Conservation (phyloP, 2,797 vertebrate species). For the Melanotaenia pygmaea region DNA sequence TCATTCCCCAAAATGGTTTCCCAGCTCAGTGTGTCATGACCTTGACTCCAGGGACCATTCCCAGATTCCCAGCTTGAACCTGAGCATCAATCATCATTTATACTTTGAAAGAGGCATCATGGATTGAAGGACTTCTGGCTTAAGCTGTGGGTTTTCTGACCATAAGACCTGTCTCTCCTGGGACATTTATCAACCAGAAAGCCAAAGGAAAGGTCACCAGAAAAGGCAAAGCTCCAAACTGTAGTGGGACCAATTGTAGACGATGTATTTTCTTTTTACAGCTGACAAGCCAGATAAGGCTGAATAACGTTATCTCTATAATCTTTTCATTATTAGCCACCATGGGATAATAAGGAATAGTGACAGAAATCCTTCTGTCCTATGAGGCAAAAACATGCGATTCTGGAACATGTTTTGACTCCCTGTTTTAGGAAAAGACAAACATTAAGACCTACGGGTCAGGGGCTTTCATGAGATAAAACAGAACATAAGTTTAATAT, state of each 20-base stretch:
- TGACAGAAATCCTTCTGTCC: slow-evolving; percentile 47
- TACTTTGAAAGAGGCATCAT: slow-evolving; percentile 45
- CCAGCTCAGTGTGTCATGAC: slow-evolving; percentile 63
- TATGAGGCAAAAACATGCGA: slow-evolving; percentile 25
- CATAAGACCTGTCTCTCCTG: slow-evolving; percentile 40
- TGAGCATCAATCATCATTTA: slow-evolving; percentile 70
- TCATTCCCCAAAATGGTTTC: slow-evolving; percentile 56
- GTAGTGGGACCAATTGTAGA: slow-evolving; percentile 33
- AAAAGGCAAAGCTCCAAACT: slow-evolving; percentile 57
- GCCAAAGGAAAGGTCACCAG: slow-evolving; percentile 33
- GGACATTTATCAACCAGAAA: slow-evolving; percentile 59
- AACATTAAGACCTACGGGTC: slow-evolving; percentile 33
- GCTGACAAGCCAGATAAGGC: slow-evolving; percentile 55
- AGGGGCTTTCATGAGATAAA: slow-evolving; percentile 54
- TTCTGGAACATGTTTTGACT: slow-evolving; percentile 38
- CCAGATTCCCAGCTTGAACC: slow-evolving; percentile 55
- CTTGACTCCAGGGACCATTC: slow-evolving; percentile 61
- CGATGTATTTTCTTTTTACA: slow-evolving; percentile 53
- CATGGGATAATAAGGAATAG: slow-evolving; percentile 25
- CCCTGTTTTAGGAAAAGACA: slow-evolving; percentile 40
- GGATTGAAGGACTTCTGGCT: slow-evolving; percentile 52
- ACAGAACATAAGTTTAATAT: slow-evolving; percentile 51
- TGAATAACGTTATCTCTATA: slow-evolving; percentile 48
- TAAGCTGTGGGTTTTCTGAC: slow-evolving; percentile 56
- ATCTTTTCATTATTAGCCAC: slow-evolving; percentile 58